Percentiles rank a stretch among this genome's conserved stretches.
Evolutionary conservation across 2,797 vertebrate species (phyloP).

Genomic region (Prunella strophiata): DNA sequence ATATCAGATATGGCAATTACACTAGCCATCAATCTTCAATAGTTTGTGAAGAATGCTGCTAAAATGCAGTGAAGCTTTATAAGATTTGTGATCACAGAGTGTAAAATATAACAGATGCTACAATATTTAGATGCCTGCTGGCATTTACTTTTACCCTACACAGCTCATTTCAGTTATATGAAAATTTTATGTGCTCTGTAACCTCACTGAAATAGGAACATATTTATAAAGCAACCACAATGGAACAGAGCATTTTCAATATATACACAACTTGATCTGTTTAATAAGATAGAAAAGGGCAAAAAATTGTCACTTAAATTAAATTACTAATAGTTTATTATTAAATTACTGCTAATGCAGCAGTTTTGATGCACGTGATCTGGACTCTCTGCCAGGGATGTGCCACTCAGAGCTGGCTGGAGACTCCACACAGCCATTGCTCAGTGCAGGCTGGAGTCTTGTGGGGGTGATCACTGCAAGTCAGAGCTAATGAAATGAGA

Average conservation of each 20-base stretch:
- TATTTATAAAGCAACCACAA: conserved; percentile 68
- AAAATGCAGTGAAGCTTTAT: conserved; percentile 75
- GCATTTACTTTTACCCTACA: conserved; percentile 88
- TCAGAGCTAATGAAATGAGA: conserved; percentile 17
- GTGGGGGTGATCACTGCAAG: not conserved
- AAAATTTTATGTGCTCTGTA: conserved; percentile 76
- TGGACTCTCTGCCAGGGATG: not conserved
- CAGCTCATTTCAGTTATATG: conserved; percentile 87
- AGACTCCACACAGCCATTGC: not conserved
- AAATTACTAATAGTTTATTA: conserved; percentile 8
- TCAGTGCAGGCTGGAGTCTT: not conserved
- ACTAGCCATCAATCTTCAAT: conserved; percentile 74
- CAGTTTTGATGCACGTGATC: not conserved
- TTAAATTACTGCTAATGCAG: conserved; percentile 15
- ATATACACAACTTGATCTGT: conserved; percentile 32
- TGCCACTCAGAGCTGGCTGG: not conserved
- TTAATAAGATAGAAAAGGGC: conserved; percentile 44
- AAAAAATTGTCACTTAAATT: conserved; percentile 41
- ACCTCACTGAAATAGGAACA: conserved; percentile 66
- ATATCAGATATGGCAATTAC: conserved; percentile 70
- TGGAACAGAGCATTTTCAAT: conserved; percentile 58
- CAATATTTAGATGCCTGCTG: conserved; percentile 88
- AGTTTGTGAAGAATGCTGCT: conserved; percentile 74
- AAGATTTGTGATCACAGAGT: conserved; percentile 86
- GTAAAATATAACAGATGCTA: conserved; percentile 90